phyloP scores from a whole-genome alignment of 2,113 vertebrate species.

The Ursus arctos region DNA sequence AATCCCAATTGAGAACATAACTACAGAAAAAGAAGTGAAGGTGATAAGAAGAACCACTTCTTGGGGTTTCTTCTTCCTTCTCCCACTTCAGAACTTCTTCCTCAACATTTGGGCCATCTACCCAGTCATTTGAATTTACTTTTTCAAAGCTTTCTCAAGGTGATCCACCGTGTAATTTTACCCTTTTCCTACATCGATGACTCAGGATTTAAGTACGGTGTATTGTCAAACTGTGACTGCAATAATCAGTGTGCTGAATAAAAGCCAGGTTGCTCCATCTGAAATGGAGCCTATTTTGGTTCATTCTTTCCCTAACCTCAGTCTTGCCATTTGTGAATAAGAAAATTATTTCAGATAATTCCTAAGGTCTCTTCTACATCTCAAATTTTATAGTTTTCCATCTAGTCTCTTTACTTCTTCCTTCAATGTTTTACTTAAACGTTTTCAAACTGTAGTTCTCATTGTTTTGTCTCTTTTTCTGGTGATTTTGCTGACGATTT shows the following conservation, averaged over 20 bases:
- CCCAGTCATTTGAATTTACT: not conserved
- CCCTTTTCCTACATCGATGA: slow-evolving; percentile 37
- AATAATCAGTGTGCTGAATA: not conserved
- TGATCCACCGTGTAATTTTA: not conserved
- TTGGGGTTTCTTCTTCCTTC: not conserved
- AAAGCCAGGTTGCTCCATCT: not conserved
- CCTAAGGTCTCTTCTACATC: not conserved
- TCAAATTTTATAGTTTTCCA: not conserved
- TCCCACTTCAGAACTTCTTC: not conserved
- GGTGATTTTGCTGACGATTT: slow-evolving; percentile 41
- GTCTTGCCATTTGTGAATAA: slow-evolving; percentile 19
- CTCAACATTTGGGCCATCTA: not conserved
- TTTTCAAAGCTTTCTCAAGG: not conserved
- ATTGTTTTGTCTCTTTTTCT: not conserved
- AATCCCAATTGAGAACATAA: not conserved
- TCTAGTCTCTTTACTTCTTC: not conserved
- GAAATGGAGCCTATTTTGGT: slow-evolving; percentile 13
- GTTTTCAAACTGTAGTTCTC: not conserved
- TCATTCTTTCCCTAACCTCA: slow-evolving; percentile 18
- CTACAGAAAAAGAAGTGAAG: not conserved
- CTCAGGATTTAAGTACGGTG: slow-evolving; percentile 56
- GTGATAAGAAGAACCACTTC: not conserved
- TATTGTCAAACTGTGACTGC: slow-evolving; percentile 25
- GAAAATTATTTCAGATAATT: slow-evolving; percentile 12
- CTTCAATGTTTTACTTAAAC: not conserved